phyloP scores from a whole-genome alignment of 2,888 invertebrate species.

The Ochropleura leucogaster region DNA sequence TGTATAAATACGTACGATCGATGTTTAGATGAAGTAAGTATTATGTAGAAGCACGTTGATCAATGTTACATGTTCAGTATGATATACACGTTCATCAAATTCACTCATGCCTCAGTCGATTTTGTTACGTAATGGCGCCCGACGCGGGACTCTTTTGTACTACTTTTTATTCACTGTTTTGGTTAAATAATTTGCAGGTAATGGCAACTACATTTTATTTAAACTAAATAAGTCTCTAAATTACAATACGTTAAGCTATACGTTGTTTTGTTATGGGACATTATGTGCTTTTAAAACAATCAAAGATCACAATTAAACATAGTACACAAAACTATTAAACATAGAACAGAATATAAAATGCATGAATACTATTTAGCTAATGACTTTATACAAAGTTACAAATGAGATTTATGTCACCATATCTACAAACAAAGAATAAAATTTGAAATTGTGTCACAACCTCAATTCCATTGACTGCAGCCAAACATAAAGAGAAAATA shows the following conservation, averaged over 20 bases:
- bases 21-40: conserved; percentile 67
- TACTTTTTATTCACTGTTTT: conserved; percentile 13
- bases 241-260: neutral
- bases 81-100: conserved; percentile 52
- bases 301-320: neutral
- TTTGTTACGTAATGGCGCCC: conserved; percentile 67
- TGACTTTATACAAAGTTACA: neutral
- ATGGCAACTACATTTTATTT: neutral
- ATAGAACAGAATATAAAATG: neutral
- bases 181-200: conserved; percentile 13
- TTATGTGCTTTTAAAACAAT: neutral
- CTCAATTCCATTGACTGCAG: conserved; percentile 26
- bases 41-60: conserved; percentile 62
- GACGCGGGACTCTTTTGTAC: conserved; percentile 53
- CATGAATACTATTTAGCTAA: neutral
- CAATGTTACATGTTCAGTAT: conserved; percentile 49
- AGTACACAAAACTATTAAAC: neutral
- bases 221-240: neutral
- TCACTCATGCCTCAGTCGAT: conserved; percentile 51
- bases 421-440: neutral
- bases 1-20: conserved; percentile 61
- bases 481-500: conserved; percentile 44
- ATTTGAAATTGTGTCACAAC: conserved; percentile 9
- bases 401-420: neutral
- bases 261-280: neutral